A percentile compares a stretch with the other conserved stretches of the same genome.
Evolutionary conservation across 2,888 invertebrate species (phyloP).

Genomic region (Drosophila monieri): DNA sequence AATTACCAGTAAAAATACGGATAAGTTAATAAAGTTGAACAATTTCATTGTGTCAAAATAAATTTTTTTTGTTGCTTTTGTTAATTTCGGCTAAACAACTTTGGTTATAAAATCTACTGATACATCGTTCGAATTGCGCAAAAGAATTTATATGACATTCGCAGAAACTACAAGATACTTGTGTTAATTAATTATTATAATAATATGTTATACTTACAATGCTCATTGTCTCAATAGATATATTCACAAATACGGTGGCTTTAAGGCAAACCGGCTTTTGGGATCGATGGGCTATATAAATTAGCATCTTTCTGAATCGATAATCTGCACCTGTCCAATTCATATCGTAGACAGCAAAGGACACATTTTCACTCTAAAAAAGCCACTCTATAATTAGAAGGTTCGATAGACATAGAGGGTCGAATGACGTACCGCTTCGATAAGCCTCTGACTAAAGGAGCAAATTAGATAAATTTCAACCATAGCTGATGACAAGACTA

Average conservation of each 20-base stretch:
- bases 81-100: no score
- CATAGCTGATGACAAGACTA: slow-evolving; percentile 67
- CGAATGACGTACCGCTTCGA: slow-evolving; percentile 62
- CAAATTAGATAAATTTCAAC: slow-evolving; percentile 77
- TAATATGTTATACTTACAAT: slow-evolving; percentile 44
- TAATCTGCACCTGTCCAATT: slow-evolving; percentile 59
- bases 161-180: slow-evolving; percentile 52
- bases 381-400: not conserved
- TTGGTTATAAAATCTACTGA: no score
- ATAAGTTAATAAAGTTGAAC: no score
- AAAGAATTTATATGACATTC: slow-evolving; percentile 70
- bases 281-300: slow-evolving; percentile 63
- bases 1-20: no score
- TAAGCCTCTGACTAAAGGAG: slow-evolving; percentile 70
- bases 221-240: slow-evolving; percentile 73
- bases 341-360: slow-evolving; percentile 69
- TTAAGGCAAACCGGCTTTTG: slow-evolving; percentile 65
- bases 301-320: slow-evolving; percentile 63
- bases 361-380: slow-evolving; percentile 65
- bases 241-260: slow-evolving; percentile 65
- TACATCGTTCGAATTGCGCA: no score
- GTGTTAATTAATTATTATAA: not conserved
- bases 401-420: not conserved
- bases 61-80: no score
- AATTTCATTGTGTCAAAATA: no score